Evolutionary conservation across 2,797 vertebrate species (phyloP), one percentile per base, ranked within the genome.

Genomic region (Urophycis tenuis): DNA sequence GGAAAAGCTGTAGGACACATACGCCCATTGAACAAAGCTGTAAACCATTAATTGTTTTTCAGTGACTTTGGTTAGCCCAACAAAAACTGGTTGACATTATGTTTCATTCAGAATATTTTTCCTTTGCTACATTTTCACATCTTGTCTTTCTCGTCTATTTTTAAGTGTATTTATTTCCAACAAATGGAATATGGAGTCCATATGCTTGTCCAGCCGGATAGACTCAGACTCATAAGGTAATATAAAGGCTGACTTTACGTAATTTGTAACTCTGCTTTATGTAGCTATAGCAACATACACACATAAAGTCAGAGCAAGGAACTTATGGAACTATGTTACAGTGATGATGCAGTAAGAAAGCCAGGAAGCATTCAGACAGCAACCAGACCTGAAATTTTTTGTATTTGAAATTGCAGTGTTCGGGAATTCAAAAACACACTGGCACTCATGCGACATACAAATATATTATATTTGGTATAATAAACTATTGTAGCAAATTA

Each of bases 241-340:
- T 17, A 72, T 70, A 75, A 71, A 73, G 76, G 71, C 78, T 85
- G 85, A 88, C 82, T 81, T 86, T 76, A 76, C 86, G 81, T 83
- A 73, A 77, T 84, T 82, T 82, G 80, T 83, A 83, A 81, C 31
- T 49, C 71, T 78, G 76, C 78, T 87, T 74, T 45, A 85, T 83
- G 85, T 88, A 87, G 87, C 87, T 87, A 85, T 81, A 86, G 79
- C 79, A 32, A 22, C 73, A 17, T 53, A 83, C 82, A 41, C 74
- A 32, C 12, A 1, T 8, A 60, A 39, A 81, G 22, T 15, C 33
- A 76, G 73, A 34, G 25, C 1, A 29, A 71, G 73, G 72, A 34
- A n/a, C 67, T 49, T 64, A 1, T 64, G 60, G n/a, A n/a, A 64
- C 60, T 29, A 64, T 1, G 22, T n/a, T 11, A 64, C 11, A 64